Percentiles rank a stretch among this genome's conserved stretches.
Conservation (phyloP, 2,113 vertebrate genomes). For the Thomomys bottae region DNA sequence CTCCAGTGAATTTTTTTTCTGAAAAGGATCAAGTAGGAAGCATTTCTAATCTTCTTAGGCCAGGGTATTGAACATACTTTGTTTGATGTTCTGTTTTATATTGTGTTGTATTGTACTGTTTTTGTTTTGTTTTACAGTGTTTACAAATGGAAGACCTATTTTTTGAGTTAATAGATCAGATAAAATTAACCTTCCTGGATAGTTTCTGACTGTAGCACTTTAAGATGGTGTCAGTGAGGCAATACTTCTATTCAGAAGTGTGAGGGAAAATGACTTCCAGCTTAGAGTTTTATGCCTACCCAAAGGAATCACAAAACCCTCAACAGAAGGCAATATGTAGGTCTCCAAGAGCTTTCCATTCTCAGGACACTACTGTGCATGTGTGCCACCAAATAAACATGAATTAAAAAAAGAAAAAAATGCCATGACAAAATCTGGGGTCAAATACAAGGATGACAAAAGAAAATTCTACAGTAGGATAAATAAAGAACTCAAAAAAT, state of each 20-base stretch:
- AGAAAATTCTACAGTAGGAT: neutral
- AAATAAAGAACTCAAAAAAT: constrained; percentile 17
- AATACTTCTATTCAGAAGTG: neutral
- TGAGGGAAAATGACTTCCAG: constrained; percentile 28
- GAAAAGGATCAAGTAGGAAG: neutral
- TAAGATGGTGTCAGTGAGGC: neutral
- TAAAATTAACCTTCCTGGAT: neutral
- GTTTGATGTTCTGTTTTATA: neutral
- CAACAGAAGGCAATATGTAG: neutral
- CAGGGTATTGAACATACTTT: neutral
- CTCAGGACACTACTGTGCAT: neutral
- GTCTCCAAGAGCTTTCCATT: constrained; percentile 13
- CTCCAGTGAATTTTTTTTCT: neutral
- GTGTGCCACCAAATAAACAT: neutral
- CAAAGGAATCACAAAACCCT: neutral
- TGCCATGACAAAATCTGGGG: neutral
- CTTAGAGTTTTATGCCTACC: neutral
- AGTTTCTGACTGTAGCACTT: neutral
- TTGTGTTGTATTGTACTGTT: too few relatives aligned
- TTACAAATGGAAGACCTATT: constrained; percentile 17
- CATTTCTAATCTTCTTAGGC: neutral
- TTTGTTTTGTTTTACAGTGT: neutral
- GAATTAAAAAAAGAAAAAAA: constrained; percentile 6
- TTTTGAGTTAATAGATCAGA: neutral
- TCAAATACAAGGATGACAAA: constrained; percentile 30